These are phyloP conservation scores for Euzetes globulus DNA, from an alignment of 2,888 invertebrate species.

Conservation along the genomic window DNA sequence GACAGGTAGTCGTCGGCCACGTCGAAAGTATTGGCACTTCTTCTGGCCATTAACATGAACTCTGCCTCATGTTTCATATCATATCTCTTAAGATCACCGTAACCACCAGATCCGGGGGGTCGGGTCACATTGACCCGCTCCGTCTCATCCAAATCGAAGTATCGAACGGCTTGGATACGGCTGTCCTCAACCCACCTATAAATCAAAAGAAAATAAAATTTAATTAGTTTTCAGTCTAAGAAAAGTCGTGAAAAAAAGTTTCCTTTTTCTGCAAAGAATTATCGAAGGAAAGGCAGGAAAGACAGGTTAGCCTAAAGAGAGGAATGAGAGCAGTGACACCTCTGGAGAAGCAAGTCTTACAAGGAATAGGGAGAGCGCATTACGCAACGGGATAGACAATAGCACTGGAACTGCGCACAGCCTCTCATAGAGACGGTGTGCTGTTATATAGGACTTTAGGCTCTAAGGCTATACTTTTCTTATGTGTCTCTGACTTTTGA, in stretches of 20 bases:
- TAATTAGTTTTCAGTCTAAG: neutral
- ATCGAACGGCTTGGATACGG: conserved; percentile 66
- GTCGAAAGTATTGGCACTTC: conserved; percentile 5
- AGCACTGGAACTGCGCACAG: too few species aligned
- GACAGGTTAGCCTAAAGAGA: neutral
- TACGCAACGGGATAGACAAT: too few species aligned
- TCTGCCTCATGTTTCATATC: conserved; percentile 33
- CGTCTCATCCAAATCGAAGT: conserved; percentile 89
- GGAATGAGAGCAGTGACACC: too few species aligned
- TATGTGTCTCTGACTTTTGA: too few species aligned
- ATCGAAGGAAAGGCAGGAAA: neutral
- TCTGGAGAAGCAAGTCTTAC: too few species aligned
- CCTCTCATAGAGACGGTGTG: too few species aligned
- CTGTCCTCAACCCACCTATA: conserved; percentile 60
- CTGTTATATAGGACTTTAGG: too few species aligned
- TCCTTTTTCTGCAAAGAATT: neutral
- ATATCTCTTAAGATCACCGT: conserved; percentile 22
- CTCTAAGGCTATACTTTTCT: too few species aligned
- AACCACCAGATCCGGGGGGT: conserved; percentile 2
- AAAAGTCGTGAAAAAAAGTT: neutral
- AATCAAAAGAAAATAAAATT: neutral
- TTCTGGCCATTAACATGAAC: conserved; percentile 11
- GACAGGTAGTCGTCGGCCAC: neutral
- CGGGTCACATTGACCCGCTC: conserved; percentile 57
- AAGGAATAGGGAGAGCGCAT: too few species aligned